Percentiles rank a stretch among this genome's conserved stretches.
phyloP scores from a whole-genome alignment of 1,140 invertebrate species.

The Neodiprion lecontei region DNA sequence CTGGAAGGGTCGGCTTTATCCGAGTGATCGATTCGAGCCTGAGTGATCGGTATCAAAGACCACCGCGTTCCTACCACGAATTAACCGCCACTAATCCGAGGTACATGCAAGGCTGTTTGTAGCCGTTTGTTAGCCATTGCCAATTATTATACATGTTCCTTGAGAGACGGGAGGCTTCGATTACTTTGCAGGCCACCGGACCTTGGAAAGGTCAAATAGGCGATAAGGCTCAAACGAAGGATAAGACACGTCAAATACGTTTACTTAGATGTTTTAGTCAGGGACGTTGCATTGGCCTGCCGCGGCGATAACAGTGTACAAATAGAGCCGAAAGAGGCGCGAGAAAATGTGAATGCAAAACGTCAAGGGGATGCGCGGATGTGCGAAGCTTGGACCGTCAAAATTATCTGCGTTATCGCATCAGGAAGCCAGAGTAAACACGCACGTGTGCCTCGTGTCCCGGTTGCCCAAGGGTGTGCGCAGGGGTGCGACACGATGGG shows the following conservation, averaged over 20 bases:
- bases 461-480: background rate
- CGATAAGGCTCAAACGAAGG: background rate
- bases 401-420: slow-evolving; percentile 36
- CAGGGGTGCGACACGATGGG: slow-evolving; percentile 7
- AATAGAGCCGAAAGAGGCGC: background rate
- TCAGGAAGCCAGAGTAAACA: slow-evolving; percentile 21
- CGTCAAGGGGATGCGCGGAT: background rate
- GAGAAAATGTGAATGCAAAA: background rate
- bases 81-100: background rate
- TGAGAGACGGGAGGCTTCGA: background rate
- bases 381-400: background rate
- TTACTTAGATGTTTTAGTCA: too few relatives aligned
- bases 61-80: background rate
- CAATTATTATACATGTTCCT: background rate
- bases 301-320: too few relatives aligned
- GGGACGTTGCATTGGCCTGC: too few relatives aligned
- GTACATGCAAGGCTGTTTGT: background rate
- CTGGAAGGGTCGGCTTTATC: background rate
- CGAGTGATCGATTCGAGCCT: background rate
- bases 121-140: background rate
- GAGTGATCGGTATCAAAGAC: background rate
- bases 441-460: slow-evolving; percentile 18
- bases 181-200: background rate
- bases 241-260: background rate
- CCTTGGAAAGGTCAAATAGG: background rate